phyloP scores from a whole-genome alignment of 2,113 vertebrate genomes.

The Engystomops pustulosus region DNA sequence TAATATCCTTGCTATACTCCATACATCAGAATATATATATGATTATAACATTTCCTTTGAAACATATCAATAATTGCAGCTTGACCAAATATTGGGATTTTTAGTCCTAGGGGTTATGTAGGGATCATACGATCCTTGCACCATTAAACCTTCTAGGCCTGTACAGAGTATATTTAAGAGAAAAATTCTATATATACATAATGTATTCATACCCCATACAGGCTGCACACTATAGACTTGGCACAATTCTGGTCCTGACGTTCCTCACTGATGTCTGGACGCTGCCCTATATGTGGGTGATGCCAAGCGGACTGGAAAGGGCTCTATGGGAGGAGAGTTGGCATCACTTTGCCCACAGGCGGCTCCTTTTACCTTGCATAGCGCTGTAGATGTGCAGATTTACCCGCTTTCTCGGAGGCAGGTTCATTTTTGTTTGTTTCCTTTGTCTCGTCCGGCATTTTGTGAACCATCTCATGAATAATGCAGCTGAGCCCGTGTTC shows the following conservation, averaged over 20 bases:
- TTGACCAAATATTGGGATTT: slow-evolving; percentile 29
- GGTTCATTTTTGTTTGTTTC: not conserved
- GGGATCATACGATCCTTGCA: not conserved
- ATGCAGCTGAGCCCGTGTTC: slow-evolving; percentile 26
- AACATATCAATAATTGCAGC: not conserved
- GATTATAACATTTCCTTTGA: not conserved
- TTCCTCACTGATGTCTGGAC: not conserved
- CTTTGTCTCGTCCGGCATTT: slow-evolving; percentile 29
- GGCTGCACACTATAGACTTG: slow-evolving; percentile 24
- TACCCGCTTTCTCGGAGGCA: slow-evolving; percentile 1
- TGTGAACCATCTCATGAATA: slow-evolving; percentile 27
- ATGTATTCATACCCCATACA: not conserved
- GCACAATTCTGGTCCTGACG: not conserved
- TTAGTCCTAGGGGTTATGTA: not conserved
- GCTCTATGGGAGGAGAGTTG: not conserved
- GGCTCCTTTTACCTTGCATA: not conserved
- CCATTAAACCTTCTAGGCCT: not conserved
- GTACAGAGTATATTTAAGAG: not conserved
- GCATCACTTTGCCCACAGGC: not conserved
- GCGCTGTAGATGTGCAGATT: slow-evolving; percentile 10
- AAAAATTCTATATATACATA: not conserved
- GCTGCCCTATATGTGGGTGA: not conserved
- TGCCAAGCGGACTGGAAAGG: not conserved
- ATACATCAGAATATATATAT: not conserved
- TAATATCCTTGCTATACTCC: too few relatives aligned